phyloP scores from a whole-genome alignment of 35 echinoderm and acorn worm species.

The Diadema setosum region DNA sequence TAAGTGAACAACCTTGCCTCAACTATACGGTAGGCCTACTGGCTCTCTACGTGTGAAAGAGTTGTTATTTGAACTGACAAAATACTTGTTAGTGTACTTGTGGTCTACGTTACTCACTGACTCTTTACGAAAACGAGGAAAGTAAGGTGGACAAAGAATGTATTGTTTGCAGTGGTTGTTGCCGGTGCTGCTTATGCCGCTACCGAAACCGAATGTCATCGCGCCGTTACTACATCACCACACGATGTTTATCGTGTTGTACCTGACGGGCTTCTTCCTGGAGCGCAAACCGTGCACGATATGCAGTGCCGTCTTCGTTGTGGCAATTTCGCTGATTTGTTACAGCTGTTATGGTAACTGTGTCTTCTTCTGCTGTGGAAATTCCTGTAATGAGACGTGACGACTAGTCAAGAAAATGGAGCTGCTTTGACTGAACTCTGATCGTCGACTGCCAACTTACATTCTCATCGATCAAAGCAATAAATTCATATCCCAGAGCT shows the following conservation, averaged over 20 bases:
- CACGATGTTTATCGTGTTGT: slow-evolving; percentile 90
- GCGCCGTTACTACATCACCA: slow-evolving; percentile 85
- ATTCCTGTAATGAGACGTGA: slow-evolving; percentile 60
- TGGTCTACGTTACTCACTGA: too few relatives aligned
- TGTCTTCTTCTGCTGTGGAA: slow-evolving; percentile 77
- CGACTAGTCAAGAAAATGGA: too few relatives aligned
- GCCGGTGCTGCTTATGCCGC: slow-evolving; percentile 82
- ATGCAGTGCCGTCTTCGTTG: slow-evolving; percentile 84
- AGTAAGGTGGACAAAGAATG: too few relatives aligned
- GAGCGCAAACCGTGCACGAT: slow-evolving; percentile 94
- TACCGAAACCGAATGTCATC: slow-evolving; percentile 70
- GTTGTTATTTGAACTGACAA: too few relatives aligned
- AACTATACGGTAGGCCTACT: too few relatives aligned
- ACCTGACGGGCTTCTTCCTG: slow-evolving; percentile 81
- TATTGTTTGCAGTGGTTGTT: slow-evolving; percentile 95
- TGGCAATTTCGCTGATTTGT: slow-evolving; percentile 68
- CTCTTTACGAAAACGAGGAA: neutral
- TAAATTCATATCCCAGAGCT: too few relatives aligned
- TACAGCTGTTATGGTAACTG: slow-evolving; percentile 92
- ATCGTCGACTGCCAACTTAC: too few relatives aligned
- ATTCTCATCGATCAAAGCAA: too few relatives aligned
- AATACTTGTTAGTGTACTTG: too few relatives aligned
- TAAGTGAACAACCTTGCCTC: too few relatives aligned
- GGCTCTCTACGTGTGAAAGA: too few relatives aligned
- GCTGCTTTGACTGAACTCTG: too few relatives aligned